A percentile compares a stretch with the other conserved stretches of the same genome.
Evolutionary conservation across 2,888 invertebrate genomes (phyloP).

Genomic region (Philaethria dido): DNA sequence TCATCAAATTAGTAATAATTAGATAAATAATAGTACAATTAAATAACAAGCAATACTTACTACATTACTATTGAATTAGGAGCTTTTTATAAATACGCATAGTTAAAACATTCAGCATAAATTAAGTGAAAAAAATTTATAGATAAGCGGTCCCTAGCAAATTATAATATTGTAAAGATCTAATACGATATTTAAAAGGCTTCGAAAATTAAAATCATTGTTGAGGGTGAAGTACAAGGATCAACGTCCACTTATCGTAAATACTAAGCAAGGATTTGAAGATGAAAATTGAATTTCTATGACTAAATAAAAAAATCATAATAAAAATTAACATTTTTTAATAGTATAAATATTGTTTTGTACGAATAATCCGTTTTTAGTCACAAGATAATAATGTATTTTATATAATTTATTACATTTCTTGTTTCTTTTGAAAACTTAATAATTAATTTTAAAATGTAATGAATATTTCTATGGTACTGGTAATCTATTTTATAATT

Average conservation of each 20-base stretch:
- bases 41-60: too few relatives aligned
- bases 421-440: neutral
- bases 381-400: too few relatives aligned
- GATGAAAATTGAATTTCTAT: neutral
- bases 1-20: too few relatives aligned
- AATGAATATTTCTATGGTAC: neutral
- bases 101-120: too few relatives aligned
- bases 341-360: too few relatives aligned
- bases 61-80: too few relatives aligned
- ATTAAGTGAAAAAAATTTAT: neutral
- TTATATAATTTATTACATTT: neutral
- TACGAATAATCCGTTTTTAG: too few relatives aligned
- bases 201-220: constrained; percentile 7
- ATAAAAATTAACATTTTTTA: too few relatives aligned
- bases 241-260: constrained; percentile 5
- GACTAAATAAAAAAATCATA: neutral
- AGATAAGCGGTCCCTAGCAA: neutral
- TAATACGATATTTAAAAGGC: neutral
- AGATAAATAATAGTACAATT: too few relatives aligned
- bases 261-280: neutral
- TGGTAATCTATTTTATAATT: neutral
- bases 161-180: constrained; percentile 1
- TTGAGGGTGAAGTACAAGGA: neutral
- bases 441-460: neutral
- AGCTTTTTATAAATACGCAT: too few relatives aligned